Base-by-base conservation (phyloP, 1,140 invertebrate species). In the Dysdera silvatica region DNA sequence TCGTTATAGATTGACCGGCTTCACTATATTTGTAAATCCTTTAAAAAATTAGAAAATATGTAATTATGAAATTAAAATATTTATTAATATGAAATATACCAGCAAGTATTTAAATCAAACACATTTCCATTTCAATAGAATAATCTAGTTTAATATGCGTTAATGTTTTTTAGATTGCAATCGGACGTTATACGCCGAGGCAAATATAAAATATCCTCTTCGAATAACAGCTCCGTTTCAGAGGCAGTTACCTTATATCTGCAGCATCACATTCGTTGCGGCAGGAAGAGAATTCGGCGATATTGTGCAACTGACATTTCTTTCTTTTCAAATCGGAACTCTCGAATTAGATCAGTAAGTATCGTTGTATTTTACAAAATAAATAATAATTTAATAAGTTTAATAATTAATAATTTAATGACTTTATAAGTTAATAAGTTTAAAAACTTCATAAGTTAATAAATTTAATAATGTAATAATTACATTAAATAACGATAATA, bases 261-360 rank as follows among this genome's bases (percentile, higher is more conserved):
- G 69, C 43, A 45, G 31, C 16, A 66, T 70, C 45, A 70, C 57
- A 18, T 70, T 70, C 49, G 63, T 61, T 26, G 68, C 69, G 10
- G 66, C 60, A 16, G 67, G 69, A 7, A 55, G 61, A 24, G 35
- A 66, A 14, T 65, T 61, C 41, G 69, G 69, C 18, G 69, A 70
- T 32, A 49, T 70, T 14, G 56, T 70, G 18, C 66, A 69, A 43
- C 63, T 70, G 1, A 70, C 69, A 23, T 70, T 70, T 47, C 54
- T 70, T 4, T 67, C 68, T 8, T 70, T 70, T 51, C 68, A 70
- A 55, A 63, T 69, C 12, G 69, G 69, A 18, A 49, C 60, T 4
- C 54, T 67, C 1, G 65, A 67, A 20, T 8, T 35, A 3, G 65
- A 56, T 8, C 52, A 35, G 65, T 66, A 35, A 14, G 35, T 33